A percentile compares a stretch with the other conserved stretches of the same genome.
Conservation (phyloP, 2,113 vertebrate species). For the Speoplatyrhinus poulsoni region DNA sequence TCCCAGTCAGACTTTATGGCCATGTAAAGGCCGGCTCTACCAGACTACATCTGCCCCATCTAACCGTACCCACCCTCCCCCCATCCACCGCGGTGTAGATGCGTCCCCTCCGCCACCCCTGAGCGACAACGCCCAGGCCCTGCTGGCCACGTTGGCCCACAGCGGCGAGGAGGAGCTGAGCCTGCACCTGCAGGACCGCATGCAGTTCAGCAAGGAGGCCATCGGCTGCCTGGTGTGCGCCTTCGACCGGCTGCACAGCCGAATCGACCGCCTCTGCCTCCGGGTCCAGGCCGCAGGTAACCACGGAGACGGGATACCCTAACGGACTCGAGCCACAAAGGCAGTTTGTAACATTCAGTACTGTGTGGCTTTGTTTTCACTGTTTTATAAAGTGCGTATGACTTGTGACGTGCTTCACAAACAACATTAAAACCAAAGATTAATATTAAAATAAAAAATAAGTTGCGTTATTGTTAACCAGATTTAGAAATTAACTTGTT, state of each 20-base stretch:
- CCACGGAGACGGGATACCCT: background rate
- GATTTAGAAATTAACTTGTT: background rate
- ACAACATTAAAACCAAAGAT: background rate
- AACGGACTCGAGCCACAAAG: too few species aligned
- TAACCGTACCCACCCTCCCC: background rate
- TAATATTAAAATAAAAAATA: too few species aligned
- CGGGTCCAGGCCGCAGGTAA: conserved; percentile 81
- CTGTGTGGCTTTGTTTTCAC: too few species aligned
- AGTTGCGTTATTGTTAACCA: too few species aligned
- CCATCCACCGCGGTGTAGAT: conserved; percentile 39
- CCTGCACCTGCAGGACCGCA: conserved; percentile 85
- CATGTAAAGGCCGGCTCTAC: too few species aligned
- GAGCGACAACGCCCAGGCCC: conserved; percentile 82
- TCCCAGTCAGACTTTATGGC: too few species aligned
- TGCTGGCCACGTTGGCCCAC: conserved; percentile 83
- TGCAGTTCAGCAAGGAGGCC: conserved; percentile 88
- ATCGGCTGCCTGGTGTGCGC: conserved; percentile 84
- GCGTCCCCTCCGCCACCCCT: conserved; percentile 60
- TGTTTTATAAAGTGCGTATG: too few species aligned
- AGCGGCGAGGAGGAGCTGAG: conserved; percentile 87
- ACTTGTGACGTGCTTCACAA: background rate
- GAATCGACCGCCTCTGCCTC: conserved; percentile 81
- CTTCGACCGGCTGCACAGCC: conserved; percentile 83
- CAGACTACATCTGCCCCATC: background rate
- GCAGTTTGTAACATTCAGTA: too few species aligned